These are phyloP conservation scores for Corythoichthys haematopterus DNA, from an alignment of 2,113 vertebrate genomes.

Conservation along the genomic window DNA sequence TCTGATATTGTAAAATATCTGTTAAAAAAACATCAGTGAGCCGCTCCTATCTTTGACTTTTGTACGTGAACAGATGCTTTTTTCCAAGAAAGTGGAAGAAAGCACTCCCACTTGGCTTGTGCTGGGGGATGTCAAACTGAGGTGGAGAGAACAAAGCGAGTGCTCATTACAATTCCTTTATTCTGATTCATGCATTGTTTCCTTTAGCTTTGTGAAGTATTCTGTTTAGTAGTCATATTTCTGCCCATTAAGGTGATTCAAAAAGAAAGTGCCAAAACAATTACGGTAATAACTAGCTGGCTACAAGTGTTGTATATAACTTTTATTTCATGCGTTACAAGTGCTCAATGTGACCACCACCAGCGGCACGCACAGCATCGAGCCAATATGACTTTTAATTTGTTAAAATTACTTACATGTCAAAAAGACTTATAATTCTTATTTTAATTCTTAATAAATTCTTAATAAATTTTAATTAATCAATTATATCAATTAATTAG, in stretches of 20 bases:
- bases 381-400: too few species aligned
- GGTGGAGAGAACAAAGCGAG: slow-evolving; percentile 8
- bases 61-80: slow-evolving; percentile 70
- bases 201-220: neutral
- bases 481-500: too few species aligned
- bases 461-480: too few species aligned
- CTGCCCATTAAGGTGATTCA: neutral
- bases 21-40: slow-evolving; percentile 43
- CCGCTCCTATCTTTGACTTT: slow-evolving; percentile 36
- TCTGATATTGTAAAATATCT: slow-evolving; percentile 54
- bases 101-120: slow-evolving; percentile 29
- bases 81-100: slow-evolving; percentile 36
- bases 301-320: too few species aligned
- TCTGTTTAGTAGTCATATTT: neutral
- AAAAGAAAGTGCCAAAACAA: too few species aligned
- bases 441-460: too few species aligned
- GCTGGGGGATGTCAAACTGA: slow-evolving; percentile 15
- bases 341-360: too few species aligned
- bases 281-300: too few species aligned
- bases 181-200: neutral
- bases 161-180: slow-evolving; percentile 5
- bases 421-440: too few species aligned
- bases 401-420: too few species aligned
- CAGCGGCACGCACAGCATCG: too few species aligned
- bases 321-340: too few species aligned